Base-by-base conservation (phyloP, 92 coral and sea anemone species). In the Phenganax stokvisi region DNA sequence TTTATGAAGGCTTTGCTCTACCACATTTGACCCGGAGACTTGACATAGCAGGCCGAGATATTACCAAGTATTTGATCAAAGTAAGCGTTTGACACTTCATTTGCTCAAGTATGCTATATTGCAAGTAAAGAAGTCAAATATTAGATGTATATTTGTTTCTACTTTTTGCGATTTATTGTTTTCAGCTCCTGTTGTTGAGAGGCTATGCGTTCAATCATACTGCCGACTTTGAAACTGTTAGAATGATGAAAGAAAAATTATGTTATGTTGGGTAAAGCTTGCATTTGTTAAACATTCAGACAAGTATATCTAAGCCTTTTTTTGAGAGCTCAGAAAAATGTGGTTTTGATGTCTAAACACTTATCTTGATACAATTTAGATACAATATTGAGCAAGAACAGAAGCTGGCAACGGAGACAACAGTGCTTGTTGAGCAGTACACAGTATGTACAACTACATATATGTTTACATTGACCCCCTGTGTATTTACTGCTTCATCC, bases 121-220 rank as follows among this genome's bases (percentile, higher is more conserved):
- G 47, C 47, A 1, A 1, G 47, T 37, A 52, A 51, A 44, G 69
- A 17, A 28, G 4, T 73, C 57, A 57, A 57, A 57, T 83, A 47
- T 9, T 9, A 20, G 25, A 9, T 37, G 30, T 57, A 25, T 75
- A 28, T 16, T 31, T 15, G 29, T 75, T 57, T 71, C 7, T 56
- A 70, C 67, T 73, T 61, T 53, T 9, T 54, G 65, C 25, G 11
- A 13, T 8, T 29, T 56, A 71, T 67, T 20, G 37, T 65, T 83
- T 61, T 9, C 56, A 93, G 98, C 87, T 93, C 44, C 87, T 93
- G 79, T 80, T 93, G 88, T 84, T 93, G 68, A 87, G 98, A 78
- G 98, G 98, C 12, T 93, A 93, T 89, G 98, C 98, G 73, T 93
- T 93, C 86, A 93, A 93, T 84, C 98, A 93, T 84, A 92, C 98